Conservation (phyloP, 2,888 invertebrate genomes). For the Sesamia inferens region DNA sequence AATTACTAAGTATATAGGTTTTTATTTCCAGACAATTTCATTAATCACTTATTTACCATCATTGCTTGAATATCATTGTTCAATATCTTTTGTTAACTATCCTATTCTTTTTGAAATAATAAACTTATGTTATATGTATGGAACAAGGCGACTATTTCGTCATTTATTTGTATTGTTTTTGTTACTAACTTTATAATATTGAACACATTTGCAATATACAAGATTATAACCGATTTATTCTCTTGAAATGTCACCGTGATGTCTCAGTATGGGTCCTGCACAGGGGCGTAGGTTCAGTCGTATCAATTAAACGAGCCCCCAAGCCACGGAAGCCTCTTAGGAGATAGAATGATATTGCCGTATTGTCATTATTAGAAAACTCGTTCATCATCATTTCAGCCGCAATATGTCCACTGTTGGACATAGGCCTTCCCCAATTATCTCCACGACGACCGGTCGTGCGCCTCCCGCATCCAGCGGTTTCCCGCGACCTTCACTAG, state of each 20-base stretch:
- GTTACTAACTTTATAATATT: background rate
- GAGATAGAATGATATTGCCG: too few species aligned
- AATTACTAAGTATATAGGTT: background rate
- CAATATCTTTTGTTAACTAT: background rate
- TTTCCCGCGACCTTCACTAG: too few species aligned
- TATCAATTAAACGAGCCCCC: too few species aligned
- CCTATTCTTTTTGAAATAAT: background rate
- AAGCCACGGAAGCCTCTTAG: too few species aligned
- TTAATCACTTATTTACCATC: background rate
- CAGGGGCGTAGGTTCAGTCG: too few species aligned
- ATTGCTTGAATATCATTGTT: background rate
- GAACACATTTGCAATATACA: background rate
- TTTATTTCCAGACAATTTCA: background rate
- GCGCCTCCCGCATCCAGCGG: too few species aligned
- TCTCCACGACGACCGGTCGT: too few species aligned
- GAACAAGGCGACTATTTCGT: background rate
- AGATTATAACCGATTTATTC: background rate
- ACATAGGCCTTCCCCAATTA: too few species aligned
- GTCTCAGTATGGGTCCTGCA: background rate
- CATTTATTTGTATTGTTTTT: background rate
- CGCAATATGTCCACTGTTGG: too few species aligned
- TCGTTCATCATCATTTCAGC: too few species aligned
- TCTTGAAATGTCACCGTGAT: background rate
- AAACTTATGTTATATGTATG: background rate
- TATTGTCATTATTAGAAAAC: too few species aligned